Evolutionary conservation across 1,140 invertebrate genomes (phyloP), one percentile per base, ranked within the genome.

Genomic region (Agrypnia vestita): DNA sequence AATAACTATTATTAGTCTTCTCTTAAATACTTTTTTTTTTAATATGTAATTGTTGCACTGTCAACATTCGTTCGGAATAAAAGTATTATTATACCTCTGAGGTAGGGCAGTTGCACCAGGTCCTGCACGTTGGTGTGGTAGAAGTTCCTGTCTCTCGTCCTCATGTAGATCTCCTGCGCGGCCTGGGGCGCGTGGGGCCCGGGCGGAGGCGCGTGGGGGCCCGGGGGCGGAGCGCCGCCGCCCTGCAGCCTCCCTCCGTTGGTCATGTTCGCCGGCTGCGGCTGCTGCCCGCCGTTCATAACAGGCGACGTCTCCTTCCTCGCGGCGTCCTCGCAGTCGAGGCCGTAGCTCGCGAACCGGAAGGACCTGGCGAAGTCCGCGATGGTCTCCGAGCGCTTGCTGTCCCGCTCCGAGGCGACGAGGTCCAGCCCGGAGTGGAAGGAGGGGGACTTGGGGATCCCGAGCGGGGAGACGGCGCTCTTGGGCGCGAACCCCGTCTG

Each of bases 371-470:
- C 87, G n/a, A 89, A 87, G 86, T 89, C 89, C 47, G 87, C 85
- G 44, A 89, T 86, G 79, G 88, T 73, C 83, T 88, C 88, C 9
- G 90, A 86, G 25, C 89, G 86, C 85, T 89, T 89, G 83, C 86
- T 84, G 82, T 86, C 86, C 71, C 84, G 86, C 71, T 89, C 88
- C 83, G 89, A 91, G 55, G 94, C 94, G 83, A 94, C 93, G 83
- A 94, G 91, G 85, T 95, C 95, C 77, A 95, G 89, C 44, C 94
- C 94, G 86, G 94, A 94, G 85, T 96, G 94, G 87, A 95, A 96
- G 85, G 94, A 95, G 47, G 95, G 95, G 82, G 94, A 95, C 87
- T 96, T 96, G 69, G 94, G 95, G 85, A 95, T 92, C 67, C 94
- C 94, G 84, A 93, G 88, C 71, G 90, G 89, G 83, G 90, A 90